Conservation (phyloP, 2,888 invertebrate genomes). For the Polyploca ridens region DNA sequence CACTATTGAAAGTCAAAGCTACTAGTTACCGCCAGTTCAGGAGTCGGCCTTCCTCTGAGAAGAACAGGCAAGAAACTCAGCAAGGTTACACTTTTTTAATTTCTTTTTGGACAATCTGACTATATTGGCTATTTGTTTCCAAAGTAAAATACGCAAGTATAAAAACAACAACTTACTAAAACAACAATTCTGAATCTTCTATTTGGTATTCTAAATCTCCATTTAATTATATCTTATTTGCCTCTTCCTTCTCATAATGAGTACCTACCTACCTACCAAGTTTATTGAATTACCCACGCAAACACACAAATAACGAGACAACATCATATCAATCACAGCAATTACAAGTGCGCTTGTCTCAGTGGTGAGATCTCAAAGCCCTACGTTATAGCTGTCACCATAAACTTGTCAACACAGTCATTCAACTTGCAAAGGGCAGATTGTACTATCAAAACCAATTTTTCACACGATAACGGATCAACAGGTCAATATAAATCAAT, state of each 20-base stretch:
- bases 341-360: slow-evolving; percentile 9
- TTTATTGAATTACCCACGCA: background rate
- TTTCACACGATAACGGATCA: slow-evolving; percentile 14
- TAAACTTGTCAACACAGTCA: slow-evolving; percentile 18
- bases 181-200: too few species aligned
- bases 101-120: too few species aligned
- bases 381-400: background rate
- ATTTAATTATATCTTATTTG: background rate
- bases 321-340: slow-evolving; percentile 11
- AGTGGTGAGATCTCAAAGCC: background rate
- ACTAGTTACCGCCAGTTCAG: too few species aligned
- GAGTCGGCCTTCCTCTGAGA: too few species aligned
- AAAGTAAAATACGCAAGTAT: too few species aligned
- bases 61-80: too few species aligned
- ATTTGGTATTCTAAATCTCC: too few species aligned
- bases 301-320: background rate
- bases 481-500: slow-evolving; percentile 15
- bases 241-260: background rate
- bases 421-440: slow-evolving; percentile 14
- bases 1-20: too few species aligned
- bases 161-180: too few species aligned
- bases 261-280: background rate
- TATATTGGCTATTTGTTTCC: too few species aligned
- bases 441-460: slow-evolving; percentile 15
- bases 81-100: too few species aligned